Evolutionary conservation across 2,888 invertebrate species (phyloP), one percentile per base, ranked within the genome.

Genomic region (Caenorhabditis virilis): DNA sequence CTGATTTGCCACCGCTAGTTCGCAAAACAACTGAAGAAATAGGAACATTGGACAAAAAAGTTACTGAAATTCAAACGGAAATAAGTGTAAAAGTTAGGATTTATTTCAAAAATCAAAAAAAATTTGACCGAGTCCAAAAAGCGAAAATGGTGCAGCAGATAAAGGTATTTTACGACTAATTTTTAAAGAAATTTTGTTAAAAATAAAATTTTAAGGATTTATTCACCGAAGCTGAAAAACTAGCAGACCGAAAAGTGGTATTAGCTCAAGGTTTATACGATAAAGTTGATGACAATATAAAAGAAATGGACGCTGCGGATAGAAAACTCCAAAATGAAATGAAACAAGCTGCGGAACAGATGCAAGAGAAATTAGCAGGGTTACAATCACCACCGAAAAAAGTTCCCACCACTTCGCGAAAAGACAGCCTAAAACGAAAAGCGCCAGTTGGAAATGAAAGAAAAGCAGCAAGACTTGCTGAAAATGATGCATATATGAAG

Each of bases 231-330:
- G 6, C 43, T n/a, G 18, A 22, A 4, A n/a, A 51, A 16, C 9
- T 30, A 1, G 33, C 35, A n/a, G 47, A 48, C n/a, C 1, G 20
- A 41, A 47, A 55, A 33, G 39, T 55, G 30, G 13, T 25, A 26
- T 84, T 87, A 62, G 95, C 97, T 1, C 93, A 95, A 85, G 94
- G 95, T 86, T 95, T 95, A 0, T 98, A 98, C 83, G 97, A 98
- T 86, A 87, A 95, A 85, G 88, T 88, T 77, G 35, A 98, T 85
- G 95, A 95, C 85, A 95, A 97, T 84, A 77, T 77, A 3, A 50
- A 38, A 20, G 22, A 59, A 36, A 42, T 73, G 45, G 74, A 74
- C 49, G 56, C 56, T 15, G 56, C 20, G 3, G 38, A 50, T 25
- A 7, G 18, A 22, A 47, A 47, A 35, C 2, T 35, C 33, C 20